These are phyloP conservation scores for Acinonyx jubatus DNA, from an alignment of 2,113 vertebrate genomes.

Conservation along the genomic window DNA sequence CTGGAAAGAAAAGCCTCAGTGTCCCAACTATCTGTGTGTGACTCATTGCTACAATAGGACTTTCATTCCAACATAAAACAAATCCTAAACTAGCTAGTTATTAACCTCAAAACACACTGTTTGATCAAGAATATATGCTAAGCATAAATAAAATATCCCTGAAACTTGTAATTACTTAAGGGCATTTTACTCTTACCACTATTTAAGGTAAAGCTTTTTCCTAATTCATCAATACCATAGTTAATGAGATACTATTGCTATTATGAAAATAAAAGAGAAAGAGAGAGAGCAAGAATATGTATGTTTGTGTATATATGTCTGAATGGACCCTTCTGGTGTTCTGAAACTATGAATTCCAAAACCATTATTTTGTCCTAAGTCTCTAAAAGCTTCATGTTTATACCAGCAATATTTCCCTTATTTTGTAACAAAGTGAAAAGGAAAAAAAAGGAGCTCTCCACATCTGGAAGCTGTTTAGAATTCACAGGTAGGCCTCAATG, in stretches of 20 bases:
- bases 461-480: not conserved
- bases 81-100: not conserved
- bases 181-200: not conserved
- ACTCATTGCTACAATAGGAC: too few relatives aligned
- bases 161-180: not conserved
- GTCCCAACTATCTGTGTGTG: too few relatives aligned
- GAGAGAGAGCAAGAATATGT: not conserved
- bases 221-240: not conserved
- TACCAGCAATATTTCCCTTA: not conserved
- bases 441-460: not conserved
- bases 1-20: too few relatives aligned
- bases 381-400: not conserved
- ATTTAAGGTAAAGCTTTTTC: not conserved
- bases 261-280: not conserved
- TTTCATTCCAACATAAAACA: not conserved
- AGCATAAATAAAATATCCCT: not conserved
- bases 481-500: not conserved
- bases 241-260: not conserved
- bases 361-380: not conserved
- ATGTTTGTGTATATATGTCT: not conserved
- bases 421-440: not conserved
- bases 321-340: not conserved
- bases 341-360: constrained; percentile 15
- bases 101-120: not conserved
- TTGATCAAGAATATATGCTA: not conserved